Base-by-base conservation (phyloP, 2,113 vertebrate genomes). In the Vulpes lagopus region DNA sequence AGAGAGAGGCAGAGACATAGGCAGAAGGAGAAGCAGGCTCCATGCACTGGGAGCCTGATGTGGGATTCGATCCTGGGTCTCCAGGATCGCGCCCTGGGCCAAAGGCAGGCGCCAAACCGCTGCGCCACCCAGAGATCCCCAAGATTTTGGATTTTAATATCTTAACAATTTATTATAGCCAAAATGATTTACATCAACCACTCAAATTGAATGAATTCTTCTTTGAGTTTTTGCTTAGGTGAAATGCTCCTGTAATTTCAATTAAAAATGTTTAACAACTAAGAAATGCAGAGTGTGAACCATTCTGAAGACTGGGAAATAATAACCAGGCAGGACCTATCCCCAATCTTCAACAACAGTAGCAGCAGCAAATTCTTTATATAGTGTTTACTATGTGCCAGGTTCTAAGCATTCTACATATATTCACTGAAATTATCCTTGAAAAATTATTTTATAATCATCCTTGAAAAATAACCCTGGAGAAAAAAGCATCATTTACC, bases 131-230 rank as follows among this genome's bases (percentile, higher is more conserved):
- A n/a, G n/a, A n/a, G n/a, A n/a, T n/a, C n/a, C n/a, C n/a, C n/a
- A 94, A 96, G 30, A 55, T 67, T 94, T 73, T 82, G n/a, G n/a
- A 51, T 86, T 89, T 93, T 86, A 83, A 69, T 81, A 73, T 49
- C 89, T 57, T 84, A 86, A 55, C 92, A 82, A 92, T 93, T 91
- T 97, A 93, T 60, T 78, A 91, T 43, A 35, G 51, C 69, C 35
- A 95, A 96, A 88, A 62, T 85, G 32, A 74, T 76, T 86, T 94
- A 71, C 1, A 79, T 57, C 51, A 96, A 69, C 15, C 49, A 95
- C 25, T 98, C 22, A 84, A 95, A 93, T 35, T 78, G 64, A 96
- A 35, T 71, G 62, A 90, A 92, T 51, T 97, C n/a, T 85, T 96
- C 78, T 62, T 81, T 51, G 12, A 91, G 32, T 89, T 93, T 96